phyloP scores from a whole-genome alignment of 2,113 vertebrate genomes.

The Pitta sordida region DNA sequence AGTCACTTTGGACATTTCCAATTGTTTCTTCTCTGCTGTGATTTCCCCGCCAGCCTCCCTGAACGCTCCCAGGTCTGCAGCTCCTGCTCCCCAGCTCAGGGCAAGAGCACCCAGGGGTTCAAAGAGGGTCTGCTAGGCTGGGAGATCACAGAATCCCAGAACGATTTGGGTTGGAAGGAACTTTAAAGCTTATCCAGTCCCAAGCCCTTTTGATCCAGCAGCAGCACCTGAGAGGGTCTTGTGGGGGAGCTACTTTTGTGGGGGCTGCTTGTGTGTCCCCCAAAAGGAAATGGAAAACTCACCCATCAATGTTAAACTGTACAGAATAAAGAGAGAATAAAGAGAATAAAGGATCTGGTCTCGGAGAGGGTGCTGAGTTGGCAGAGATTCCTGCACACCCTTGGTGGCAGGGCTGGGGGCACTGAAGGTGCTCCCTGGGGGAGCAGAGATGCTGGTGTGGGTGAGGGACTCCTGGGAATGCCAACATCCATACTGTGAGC shows the following conservation, averaged over 20 bases:
- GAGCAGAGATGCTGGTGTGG: background rate
- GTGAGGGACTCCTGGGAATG: background rate
- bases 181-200: background rate
- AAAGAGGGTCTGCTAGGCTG: background rate
- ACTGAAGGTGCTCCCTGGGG: background rate
- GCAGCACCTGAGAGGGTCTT: background rate
- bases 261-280: background rate
- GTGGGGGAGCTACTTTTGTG: background rate
- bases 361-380: background rate
- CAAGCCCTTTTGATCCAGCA: background rate
- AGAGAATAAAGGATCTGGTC: background rate
- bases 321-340: background rate
- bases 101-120: background rate
- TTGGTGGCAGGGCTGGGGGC: background rate
- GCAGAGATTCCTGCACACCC: background rate
- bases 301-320: background rate
- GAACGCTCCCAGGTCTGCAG: background rate
- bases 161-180: background rate
- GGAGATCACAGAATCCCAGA: background rate
- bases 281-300: background rate
- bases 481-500: background rate
- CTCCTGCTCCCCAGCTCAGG: background rate
- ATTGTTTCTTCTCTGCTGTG: background rate
- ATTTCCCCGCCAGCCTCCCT: background rate
- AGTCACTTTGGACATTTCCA: background rate